Evolutionary conservation across 2,113 vertebrate species (phyloP).

Genomic region (Platycercus adscitus): DNA sequence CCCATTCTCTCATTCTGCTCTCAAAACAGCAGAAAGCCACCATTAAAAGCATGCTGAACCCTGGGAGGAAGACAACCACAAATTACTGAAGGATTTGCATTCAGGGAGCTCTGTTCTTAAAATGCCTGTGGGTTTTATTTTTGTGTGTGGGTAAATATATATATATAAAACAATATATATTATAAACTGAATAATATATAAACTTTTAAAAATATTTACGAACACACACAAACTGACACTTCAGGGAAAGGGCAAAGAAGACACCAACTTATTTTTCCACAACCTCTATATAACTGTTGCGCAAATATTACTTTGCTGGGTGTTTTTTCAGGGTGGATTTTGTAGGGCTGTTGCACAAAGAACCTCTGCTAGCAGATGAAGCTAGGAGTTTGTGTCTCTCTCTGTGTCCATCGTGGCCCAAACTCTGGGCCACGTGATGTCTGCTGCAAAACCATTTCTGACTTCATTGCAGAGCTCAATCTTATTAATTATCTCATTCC

Average conservation of each 20-base stretch:
- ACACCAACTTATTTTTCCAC: background rate
- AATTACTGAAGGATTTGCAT: background rate
- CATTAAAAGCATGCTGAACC: background rate
- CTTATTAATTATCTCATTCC: constrained; percentile 37
- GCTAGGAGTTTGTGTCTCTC: background rate
- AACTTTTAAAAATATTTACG: background rate
- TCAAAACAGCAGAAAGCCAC: background rate
- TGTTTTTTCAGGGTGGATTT: background rate
- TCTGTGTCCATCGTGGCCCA: fast-evolving
- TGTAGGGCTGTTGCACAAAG: background rate
- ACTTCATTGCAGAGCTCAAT: background rate
- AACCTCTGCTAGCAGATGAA: background rate
- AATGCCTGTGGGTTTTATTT: constrained; percentile 31
- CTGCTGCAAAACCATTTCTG: constrained; percentile 22
- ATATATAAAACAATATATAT: background rate
- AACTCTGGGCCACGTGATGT: background rate
- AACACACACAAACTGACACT: background rate
- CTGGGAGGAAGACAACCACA: background rate
- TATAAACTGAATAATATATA: background rate
- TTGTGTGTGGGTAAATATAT: background rate
- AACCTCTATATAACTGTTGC: background rate
- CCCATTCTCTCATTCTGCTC: background rate
- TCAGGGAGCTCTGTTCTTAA: constrained; percentile 5
- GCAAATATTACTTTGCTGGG: background rate
- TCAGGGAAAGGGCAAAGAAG: background rate